Evolutionary conservation across 2,113 vertebrate species (phyloP), one percentile per base, ranked within the genome.

Genomic region (Chrysochloris asiatica): DNA sequence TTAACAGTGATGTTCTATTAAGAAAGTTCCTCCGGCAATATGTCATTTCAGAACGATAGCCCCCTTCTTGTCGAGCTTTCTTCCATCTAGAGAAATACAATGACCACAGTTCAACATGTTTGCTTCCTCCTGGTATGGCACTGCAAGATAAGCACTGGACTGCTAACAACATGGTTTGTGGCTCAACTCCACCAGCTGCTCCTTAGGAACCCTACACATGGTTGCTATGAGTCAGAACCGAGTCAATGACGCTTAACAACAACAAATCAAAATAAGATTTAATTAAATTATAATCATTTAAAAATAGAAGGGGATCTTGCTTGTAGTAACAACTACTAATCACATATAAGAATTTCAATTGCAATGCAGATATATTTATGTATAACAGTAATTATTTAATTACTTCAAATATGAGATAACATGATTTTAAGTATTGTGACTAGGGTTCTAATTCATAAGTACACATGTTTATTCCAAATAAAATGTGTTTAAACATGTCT

Each of bases 11-110:
- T 0, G 99, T 99, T 63, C 98, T 98, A 48, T 98, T 99, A 38
- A 99, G 98, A 92, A 99, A 99, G 96, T 99, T 97, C 84, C 98
- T 98, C 95, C 98, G 98, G 91, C 99, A 99, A 0, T 98, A 99
- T 4, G 96, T 95, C 95, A 98, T 98, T 97, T 99, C 99, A 79
- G 98, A 95, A 95, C 97, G 98, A 73, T 92, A 98, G 0, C 99
- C 98, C 0, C 99, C 99, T 47, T 99, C 99, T 13, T 94, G 94
- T 79, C 96, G 97, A 8, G 98, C 98, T 56, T 94, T 98, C 95
- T 98, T 99, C 99, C 99, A 99, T 52, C 99, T 99, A 89, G 4
- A 21, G 3, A 93, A 93, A 94, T 22, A 61, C 92, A 88, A 83
- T 12, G 38, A 82, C 10, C 24, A 56, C 61, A 80, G 69, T 22